Base-by-base conservation (phyloP, 2,888 invertebrate species). In the Aporophyla nigra region DNA sequence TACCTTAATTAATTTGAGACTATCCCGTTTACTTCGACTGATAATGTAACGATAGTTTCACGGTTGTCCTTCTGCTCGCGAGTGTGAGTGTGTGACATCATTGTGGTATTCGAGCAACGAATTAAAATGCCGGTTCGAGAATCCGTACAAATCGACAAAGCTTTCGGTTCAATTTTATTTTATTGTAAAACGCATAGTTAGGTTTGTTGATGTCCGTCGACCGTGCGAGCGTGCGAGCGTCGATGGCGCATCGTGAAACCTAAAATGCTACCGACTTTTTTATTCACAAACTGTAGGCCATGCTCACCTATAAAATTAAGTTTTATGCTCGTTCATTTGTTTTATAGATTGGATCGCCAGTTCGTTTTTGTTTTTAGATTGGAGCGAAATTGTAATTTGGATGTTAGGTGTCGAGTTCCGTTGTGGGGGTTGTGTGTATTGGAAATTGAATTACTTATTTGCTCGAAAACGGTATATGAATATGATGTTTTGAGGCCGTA, bases 141-240 rank as follows among this genome's bases (percentile, higher is more conserved):
- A 88, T 79, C 83, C 81, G 85, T 71, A 85, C 87, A 87, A 85
- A 87, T 85, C 80, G 87, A 76, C 85, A 88, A 88, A 87, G 87
- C 83, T 77, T 83, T 70, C 7, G 33, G 78, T 88, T 71, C 76
- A 75, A 86, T 86, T 88, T 86, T 87, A 88, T 88, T 88, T 88
- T 85, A 88, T 87, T 87, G 82, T 86, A 78, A 80, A 88, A 84
- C 69, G 72, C 80, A 76, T 83, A 82, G 87, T 87, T 85, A 84
- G 75, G 74, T 71, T 83, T 80, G 81, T 80, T 76, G 84, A 83
- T 85, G 85, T 76, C 69, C 76, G 65, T 16, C 56, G 65, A 82
- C 68, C 78, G 73, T 76, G 76, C 76, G 51, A 69, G 76, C 76
- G 73, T 76, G 76, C 76, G 51, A 69, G 76, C 76, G 69, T 65